These are phyloP conservation scores for Phylloscopus trochiloides DNA, from an alignment of 2,113 vertebrate species.

Conservation along the genomic window DNA sequence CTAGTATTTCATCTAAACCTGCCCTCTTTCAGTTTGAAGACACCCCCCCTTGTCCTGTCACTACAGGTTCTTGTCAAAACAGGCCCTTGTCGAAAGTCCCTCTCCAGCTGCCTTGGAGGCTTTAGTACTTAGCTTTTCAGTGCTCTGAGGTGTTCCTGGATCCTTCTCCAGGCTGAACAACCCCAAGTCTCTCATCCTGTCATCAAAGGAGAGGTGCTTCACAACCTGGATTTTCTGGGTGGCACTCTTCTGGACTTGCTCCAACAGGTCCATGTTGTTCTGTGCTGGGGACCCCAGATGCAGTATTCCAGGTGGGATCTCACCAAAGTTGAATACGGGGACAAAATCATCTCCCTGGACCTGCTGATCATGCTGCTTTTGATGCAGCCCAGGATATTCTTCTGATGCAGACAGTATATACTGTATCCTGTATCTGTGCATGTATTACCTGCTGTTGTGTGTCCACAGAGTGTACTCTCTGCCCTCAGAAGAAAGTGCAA, in stretches of 20 bases:
- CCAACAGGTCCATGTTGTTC: not conserved
- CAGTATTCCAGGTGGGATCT: not conserved
- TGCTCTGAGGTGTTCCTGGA: not conserved
- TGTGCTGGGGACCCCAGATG: not conserved
- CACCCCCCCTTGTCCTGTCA: not conserved
- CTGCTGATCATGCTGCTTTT: not conserved
- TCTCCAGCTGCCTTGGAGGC: not conserved
- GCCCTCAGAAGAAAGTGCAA: not conserved
- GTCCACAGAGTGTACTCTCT: not conserved
- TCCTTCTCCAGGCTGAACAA: not conserved
- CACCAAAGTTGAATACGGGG: not conserved
- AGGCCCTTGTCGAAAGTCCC: not conserved
- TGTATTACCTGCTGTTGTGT: rapidly evolving
- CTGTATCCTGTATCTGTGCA: rapidly evolving
- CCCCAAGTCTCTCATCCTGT: not conserved
- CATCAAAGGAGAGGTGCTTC: not conserved
- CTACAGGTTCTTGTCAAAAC: not conserved
- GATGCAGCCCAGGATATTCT: not conserved
- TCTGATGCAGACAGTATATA: not conserved
- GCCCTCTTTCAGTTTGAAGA: not conserved
- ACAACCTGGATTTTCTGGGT: not conserved
- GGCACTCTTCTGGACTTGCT: not conserved
- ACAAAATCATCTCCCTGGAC: not conserved
- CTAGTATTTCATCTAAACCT: not conserved
- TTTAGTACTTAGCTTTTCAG: not conserved